A percentile compares a stretch with the other conserved stretches of the same genome.
Conservation (phyloP, 2,888 invertebrate genomes). For the Azorinus chamasolen region DNA sequence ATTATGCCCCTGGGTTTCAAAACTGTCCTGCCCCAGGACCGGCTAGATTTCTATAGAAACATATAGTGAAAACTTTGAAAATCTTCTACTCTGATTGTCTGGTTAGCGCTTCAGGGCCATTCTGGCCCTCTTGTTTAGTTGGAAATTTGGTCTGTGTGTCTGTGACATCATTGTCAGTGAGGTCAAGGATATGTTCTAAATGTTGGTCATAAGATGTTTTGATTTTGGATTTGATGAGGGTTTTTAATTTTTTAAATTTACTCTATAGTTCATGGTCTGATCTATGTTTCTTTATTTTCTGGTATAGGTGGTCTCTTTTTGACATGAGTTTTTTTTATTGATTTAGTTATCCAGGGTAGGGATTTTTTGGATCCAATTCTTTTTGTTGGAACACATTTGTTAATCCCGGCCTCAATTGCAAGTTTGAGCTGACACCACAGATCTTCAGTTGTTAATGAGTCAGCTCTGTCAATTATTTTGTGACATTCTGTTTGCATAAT, state of each 20-base stretch:
- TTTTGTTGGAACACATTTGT: conserved; percentile 5
- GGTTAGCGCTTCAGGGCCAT: no score
- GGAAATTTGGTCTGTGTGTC: neutral
- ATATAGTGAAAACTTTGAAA: no score
- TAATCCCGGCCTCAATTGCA: conserved; percentile 4
- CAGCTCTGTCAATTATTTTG: neutral
- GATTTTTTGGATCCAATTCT: neutral
- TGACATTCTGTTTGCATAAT: conserved; percentile 8
- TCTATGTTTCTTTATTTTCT: conserved; percentile 12
- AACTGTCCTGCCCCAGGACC: no score
- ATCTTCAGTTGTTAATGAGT: neutral
- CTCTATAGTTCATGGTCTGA: neutral
- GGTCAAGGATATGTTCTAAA: conserved; percentile 2
- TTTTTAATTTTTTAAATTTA: conserved; percentile 1
- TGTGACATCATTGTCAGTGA: neutral
- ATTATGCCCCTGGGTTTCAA: no score
- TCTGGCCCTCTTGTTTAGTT: no score
- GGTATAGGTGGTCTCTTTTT: conserved; percentile 9
- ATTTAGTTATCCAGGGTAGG: conserved; percentile 9
- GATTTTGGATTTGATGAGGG: conserved; percentile 5
- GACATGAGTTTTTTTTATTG: conserved; percentile 10
- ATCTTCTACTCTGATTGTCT: no score
- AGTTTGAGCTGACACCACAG: conserved; percentile 1
- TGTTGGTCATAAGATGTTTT: neutral
- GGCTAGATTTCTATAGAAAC: no score